Percentiles rank a stretch among this genome's conserved stretches.
phyloP scores from a whole-genome alignment of 2,888 invertebrate species.

The Aquatica leii region DNA sequence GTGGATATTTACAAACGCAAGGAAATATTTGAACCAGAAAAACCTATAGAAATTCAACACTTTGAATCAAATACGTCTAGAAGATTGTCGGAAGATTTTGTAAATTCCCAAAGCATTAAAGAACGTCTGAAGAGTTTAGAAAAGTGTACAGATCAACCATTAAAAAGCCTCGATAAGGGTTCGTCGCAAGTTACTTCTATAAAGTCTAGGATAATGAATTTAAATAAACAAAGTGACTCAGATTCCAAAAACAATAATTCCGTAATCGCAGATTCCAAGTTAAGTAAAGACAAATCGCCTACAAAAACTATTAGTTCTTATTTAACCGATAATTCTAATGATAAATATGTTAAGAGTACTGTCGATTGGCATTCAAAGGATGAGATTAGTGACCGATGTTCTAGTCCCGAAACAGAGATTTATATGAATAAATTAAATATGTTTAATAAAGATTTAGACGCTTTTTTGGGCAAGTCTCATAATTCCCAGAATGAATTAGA shows the following conservation, averaged over 20 bases:
- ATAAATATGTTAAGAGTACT: background rate
- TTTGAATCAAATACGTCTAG: conserved; percentile 59
- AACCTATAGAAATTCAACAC: conserved; percentile 61
- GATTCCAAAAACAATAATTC: conserved; percentile 44
- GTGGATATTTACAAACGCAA: conserved; percentile 83
- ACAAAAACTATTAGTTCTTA: conserved; percentile 50
- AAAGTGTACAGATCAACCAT: conserved; percentile 68
- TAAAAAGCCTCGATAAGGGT: conserved; percentile 40
- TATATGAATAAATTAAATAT: conserved; percentile 57
- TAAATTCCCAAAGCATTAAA: conserved; percentile 74
- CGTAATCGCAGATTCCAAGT: conserved; percentile 46
- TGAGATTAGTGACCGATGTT: conserved; percentile 55
- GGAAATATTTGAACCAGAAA: conserved; percentile 81
- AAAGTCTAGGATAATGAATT: conserved; percentile 40
- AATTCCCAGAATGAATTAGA: conserved; percentile 63
- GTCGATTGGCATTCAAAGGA: conserved; percentile 42
- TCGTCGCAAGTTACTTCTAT: conserved; percentile 34
- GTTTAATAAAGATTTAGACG: conserved; percentile 60
- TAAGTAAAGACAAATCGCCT: conserved; percentile 20
- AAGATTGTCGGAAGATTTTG: conserved; percentile 70
- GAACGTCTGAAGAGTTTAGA: conserved; percentile 76
- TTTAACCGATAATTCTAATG: conserved; percentile 41
- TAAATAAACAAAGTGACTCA: conserved; percentile 36
- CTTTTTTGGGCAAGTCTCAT: conserved; percentile 55
- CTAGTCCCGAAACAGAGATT: conserved; percentile 66